These are phyloP conservation scores for Phrynocephalus forsythii DNA, from an alignment of 2,797 vertebrate genomes.

Conservation along the genomic window DNA sequence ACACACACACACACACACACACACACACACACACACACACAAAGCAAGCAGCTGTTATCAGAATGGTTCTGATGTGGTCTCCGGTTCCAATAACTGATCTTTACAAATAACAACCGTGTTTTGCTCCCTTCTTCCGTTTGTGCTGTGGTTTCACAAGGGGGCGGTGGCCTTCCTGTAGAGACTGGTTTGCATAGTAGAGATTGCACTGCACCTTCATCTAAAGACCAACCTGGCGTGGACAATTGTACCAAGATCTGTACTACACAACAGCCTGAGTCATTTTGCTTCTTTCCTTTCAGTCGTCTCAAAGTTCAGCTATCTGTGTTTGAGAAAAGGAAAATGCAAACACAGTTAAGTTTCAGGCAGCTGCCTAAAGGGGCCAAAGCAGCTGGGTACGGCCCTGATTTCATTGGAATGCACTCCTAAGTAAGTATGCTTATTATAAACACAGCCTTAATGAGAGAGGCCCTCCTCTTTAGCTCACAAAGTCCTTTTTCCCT, in stretches of 20 bases:
- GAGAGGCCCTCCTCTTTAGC: constrained; percentile 21
- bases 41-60: background rate
- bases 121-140: constrained; percentile 10
- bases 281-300: constrained; percentile 26
- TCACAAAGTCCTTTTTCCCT: background rate
- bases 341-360: constrained; percentile 30
- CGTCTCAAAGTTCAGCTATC: constrained; percentile 39
- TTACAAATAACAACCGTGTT: background rate
- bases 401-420: constrained; percentile 19
- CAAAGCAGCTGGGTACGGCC: constrained; percentile 25
- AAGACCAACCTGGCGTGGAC: constrained; percentile 28
- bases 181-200: constrained; percentile 39
- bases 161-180: constrained; percentile 39
- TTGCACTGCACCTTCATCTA: constrained; percentile 53
- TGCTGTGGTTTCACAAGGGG: background rate
- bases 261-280: constrained; percentile 26
- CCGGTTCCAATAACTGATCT: constrained; percentile 43
- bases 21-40: background rate
- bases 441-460: constrained; percentile 10
- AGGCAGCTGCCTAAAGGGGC: constrained; percentile 47
- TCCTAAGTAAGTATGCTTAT: constrained; percentile 8
- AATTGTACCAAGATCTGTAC: background rate
- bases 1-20: too few relatives aligned
- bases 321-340: constrained; percentile 45
- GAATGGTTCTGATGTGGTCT: constrained; percentile 45